Evolutionary conservation across 2,113 vertebrate species (phyloP).

Genomic region (Argyrosomus japonicus): DNA sequence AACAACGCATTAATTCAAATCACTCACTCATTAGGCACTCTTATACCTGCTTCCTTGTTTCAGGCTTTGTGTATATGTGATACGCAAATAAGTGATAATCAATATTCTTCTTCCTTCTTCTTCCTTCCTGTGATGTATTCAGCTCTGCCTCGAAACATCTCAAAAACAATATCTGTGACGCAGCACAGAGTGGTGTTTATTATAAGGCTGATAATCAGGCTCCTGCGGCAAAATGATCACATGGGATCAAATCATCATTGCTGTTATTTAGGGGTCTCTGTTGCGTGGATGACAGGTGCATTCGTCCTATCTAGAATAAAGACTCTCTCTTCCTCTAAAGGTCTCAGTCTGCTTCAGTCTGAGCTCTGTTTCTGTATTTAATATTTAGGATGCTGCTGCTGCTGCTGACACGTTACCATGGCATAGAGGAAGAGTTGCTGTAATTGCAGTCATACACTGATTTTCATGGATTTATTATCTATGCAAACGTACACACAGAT

Average conservation of each 20-base stretch:
- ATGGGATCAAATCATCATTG: constrained; percentile 41
- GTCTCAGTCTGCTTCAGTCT: constrained; percentile 31
- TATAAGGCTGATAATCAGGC: constrained; percentile 30
- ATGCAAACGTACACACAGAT: constrained; percentile 1
- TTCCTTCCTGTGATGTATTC: constrained; percentile 19
- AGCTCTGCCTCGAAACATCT: not conserved
- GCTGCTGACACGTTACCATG: not conserved
- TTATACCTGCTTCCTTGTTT: not conserved
- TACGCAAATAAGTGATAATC: not conserved
- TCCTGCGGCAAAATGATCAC: constrained; percentile 35
- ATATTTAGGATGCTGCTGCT: not conserved
- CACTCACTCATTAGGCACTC: not conserved
- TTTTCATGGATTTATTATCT: constrained; percentile 4
- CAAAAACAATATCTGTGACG: not conserved
- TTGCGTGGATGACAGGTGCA: constrained; percentile 61
- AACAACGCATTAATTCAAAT: constrained; percentile 5
- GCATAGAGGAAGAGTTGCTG: not conserved
- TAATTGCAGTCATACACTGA: not conserved
- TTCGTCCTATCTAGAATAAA: constrained; percentile 61
- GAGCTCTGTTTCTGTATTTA: constrained; percentile 28
- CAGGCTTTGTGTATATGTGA: not conserved
- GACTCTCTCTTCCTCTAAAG: constrained; percentile 23
- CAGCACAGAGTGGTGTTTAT: constrained; percentile 23
- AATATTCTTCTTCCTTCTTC: not conserved
- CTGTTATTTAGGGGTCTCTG: constrained; percentile 48